A percentile compares a stretch with the other conserved stretches of the same genome.
Conservation (phyloP, 1,140 invertebrate species). For the Drosophila repleta region DNA sequence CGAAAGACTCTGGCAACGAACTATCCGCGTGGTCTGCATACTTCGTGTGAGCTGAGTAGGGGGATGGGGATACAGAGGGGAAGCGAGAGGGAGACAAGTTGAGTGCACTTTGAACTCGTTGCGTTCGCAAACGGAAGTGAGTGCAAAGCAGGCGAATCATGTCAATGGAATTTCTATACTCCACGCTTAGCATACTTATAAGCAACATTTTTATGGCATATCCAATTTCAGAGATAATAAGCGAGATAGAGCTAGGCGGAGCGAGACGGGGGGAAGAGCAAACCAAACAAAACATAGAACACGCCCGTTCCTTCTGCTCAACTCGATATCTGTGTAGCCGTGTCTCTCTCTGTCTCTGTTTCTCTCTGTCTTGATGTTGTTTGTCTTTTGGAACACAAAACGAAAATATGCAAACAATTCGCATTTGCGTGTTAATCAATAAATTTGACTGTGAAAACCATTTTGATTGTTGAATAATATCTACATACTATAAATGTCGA, state of each 20-base stretch:
- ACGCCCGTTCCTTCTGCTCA: conserved; percentile 37
- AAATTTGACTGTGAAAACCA: conserved; percentile 80
- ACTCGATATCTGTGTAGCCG: conserved; percentile 16
- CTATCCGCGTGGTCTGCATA: background rate
- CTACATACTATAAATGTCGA: conserved; percentile 35
- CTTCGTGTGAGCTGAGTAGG: background rate
- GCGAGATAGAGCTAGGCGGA: conserved; percentile 5
- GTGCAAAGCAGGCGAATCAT: conserved; percentile 53
- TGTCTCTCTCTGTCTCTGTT: conserved; percentile 5
- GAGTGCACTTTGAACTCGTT: conserved; percentile 40
- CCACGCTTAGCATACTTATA: conserved; percentile 45
- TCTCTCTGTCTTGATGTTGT: conserved; percentile 21
- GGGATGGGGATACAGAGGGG: background rate
- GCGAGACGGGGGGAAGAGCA: conserved; percentile 22
- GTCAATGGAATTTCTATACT: conserved; percentile 32
- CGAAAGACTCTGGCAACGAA: conserved; percentile 73
- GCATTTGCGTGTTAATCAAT: conserved; percentile 80
- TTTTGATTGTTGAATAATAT: conserved; percentile 73
- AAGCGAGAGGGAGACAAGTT: background rate
- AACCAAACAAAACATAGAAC: conserved; percentile 47
- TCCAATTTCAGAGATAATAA: conserved; percentile 58
- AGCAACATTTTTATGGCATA: conserved; percentile 69
- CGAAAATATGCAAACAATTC: conserved; percentile 80
- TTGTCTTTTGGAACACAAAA: conserved; percentile 60
- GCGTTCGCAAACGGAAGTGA: conserved; percentile 32